These are phyloP conservation scores for Tromatobia lineatoria DNA, from an alignment of 2,888 invertebrate species.

Conservation along the genomic window DNA sequence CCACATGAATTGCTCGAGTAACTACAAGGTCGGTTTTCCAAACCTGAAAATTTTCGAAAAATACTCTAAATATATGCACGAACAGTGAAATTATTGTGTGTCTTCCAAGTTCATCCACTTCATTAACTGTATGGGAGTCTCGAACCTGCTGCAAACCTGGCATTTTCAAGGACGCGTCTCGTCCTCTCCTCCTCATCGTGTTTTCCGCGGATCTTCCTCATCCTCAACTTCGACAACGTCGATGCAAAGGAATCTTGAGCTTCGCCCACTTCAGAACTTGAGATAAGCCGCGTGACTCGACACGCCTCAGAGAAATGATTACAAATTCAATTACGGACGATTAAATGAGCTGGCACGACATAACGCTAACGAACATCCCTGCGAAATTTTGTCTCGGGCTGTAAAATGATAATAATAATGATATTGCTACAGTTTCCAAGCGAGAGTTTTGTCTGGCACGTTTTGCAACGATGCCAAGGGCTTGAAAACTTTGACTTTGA, in stretches of 20 bases:
- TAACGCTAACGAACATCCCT: constrained; percentile 62
- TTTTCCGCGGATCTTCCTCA: not conserved
- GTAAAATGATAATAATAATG: constrained; percentile 41
- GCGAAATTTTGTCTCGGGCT: constrained; percentile 59
- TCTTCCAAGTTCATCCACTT: constrained; percentile 26
- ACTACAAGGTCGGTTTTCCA: no score
- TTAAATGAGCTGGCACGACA: constrained; percentile 61
- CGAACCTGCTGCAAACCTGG: not conserved
- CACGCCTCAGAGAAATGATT: constrained; percentile 53
- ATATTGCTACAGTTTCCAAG: not conserved
- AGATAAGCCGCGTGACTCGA: constrained; percentile 11
- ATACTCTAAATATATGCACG: not conserved
- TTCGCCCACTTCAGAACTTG: not conserved
- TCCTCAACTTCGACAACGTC: not conserved
- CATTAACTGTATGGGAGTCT: not conserved
- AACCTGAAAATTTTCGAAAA: no score
- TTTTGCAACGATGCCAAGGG: constrained; percentile 29
- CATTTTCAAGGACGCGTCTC: not conserved
- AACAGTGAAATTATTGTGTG: constrained; percentile 12
- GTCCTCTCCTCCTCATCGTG: not conserved
- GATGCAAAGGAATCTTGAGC: constrained; percentile 24
- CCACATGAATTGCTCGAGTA: no score
- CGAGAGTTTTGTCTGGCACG: constrained; percentile 1
- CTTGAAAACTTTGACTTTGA: constrained; percentile 47
- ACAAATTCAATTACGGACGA: constrained; percentile 73